phyloP scores from a whole-genome alignment of 2,113 vertebrate genomes.

The Cheirogaleus medius region DNA sequence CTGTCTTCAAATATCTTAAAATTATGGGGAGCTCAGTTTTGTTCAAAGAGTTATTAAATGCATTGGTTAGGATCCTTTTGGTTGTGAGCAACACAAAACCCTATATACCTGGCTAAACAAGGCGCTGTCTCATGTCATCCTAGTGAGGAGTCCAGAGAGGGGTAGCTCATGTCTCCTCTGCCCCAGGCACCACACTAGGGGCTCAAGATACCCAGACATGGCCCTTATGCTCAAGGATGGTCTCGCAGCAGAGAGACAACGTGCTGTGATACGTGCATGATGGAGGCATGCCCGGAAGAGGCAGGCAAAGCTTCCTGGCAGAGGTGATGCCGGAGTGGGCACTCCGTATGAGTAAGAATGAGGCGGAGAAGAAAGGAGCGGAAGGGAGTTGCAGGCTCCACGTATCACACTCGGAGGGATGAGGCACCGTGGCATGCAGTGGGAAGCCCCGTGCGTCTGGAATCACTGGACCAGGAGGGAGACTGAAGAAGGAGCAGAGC shows the following conservation, averaged over 20 bases:
- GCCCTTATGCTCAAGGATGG: neutral
- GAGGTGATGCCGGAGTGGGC: neutral
- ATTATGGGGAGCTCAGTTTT: neutral
- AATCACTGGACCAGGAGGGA: neutral
- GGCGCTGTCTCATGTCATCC: neutral
- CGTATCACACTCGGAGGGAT: rapidly evolving
- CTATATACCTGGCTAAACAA: neutral
- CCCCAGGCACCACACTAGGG: neutral
- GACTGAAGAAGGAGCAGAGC: neutral
- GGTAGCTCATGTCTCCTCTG: neutral
- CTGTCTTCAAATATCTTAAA: neutral
- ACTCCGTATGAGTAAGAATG: neutral
- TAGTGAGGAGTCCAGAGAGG: neutral
- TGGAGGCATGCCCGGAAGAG: neutral
- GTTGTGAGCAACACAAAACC: neutral
- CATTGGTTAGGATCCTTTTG: neutral
- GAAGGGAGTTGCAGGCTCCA: neutral
- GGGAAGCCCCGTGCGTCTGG: neutral
- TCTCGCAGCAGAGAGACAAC: neutral
- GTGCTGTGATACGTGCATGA: rapidly evolving
- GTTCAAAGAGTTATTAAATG: neutral
- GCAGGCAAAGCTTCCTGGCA: neutral
- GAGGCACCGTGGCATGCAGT: rapidly evolving
- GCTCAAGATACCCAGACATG: neutral
- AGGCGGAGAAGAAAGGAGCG: neutral